Base-by-base conservation (phyloP, 2,888 invertebrate species). In the Trimorus sp. region DNA sequence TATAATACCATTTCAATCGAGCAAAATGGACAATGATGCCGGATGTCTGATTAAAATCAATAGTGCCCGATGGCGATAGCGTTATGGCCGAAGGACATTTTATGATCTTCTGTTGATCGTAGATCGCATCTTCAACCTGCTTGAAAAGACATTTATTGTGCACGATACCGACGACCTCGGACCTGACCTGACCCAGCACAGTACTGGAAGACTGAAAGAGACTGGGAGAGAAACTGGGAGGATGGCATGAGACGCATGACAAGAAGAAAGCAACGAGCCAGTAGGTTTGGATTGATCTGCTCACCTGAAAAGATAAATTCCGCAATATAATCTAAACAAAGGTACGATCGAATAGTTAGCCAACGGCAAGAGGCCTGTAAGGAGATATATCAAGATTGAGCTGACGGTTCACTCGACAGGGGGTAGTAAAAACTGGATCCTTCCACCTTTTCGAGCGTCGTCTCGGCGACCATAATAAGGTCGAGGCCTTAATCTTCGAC, bases 361-460 rank as follows among this genome's bases (percentile, higher is more conserved):
- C 86, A 84, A 87, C 62, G 68, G 86, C 87, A 89, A 89, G 89
- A 88, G 87, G 88, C 85, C 85, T 76, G 84, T 81, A 82, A 87
- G 88, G 86, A 90, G 89, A 90, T 90, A 89, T 89, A 90, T 90
- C 89, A 90, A 90, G 90, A 90, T 89, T 89, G 89, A 87, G 87
- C 88, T 89, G 90, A 90, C 89, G 90, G 89, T 89, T 88, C 88
- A 89, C 88, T 90, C 70, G 70, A 79, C 79, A 82, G 78, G 82
- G 81, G 83, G 84, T 86, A 83, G 89, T 89, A 90, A 91, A 90
- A 91, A 90, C 90, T 90, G 89, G 90, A 90, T 90, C 90, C 85
- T 85, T 86, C 86, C 85, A 83, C 73, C 84, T 85, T 86, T 87
- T 86, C 86, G 85, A 80, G 85, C 84, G 84, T 85, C 84, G 84